phyloP scores from a whole-genome alignment of 2,113 vertebrate genomes.

The Psephotus haematonotus region DNA sequence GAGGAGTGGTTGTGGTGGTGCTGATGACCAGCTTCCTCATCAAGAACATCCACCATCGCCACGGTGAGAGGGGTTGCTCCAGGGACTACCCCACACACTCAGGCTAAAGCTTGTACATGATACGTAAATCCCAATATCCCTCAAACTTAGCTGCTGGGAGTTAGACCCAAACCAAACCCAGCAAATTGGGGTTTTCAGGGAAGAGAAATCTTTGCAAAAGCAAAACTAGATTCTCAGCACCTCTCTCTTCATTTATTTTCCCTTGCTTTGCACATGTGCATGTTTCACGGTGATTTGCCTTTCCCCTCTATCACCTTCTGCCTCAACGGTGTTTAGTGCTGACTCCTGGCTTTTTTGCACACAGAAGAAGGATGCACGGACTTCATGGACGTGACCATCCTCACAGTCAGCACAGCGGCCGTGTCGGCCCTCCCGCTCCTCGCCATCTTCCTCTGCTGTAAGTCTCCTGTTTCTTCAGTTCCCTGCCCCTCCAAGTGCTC shows the following conservation, averaged over 20 bases:
- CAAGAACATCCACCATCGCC: neutral
- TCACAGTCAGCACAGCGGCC: neutral
- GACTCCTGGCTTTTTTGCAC: fast-evolving
- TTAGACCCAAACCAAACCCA: neutral
- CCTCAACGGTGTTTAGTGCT: fast-evolving
- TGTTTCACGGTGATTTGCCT: fast-evolving
- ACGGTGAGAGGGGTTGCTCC: neutral
- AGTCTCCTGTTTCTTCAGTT: neutral
- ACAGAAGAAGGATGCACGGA: neutral
- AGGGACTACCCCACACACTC: fast-evolving
- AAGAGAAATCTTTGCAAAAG: neutral
- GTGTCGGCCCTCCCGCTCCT: neutral
- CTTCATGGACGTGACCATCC: neutral
- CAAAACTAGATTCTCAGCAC: neutral
- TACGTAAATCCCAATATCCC: fast-evolving
- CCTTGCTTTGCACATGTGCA: fast-evolving
- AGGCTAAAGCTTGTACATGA: fast-evolving
- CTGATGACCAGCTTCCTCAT: neutral
- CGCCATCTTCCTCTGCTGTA: conserved; percentile 44
- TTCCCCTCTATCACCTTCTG: neutral
- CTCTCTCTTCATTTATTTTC: neutral
- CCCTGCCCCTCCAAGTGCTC: neutral
- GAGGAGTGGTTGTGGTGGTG: neutral
- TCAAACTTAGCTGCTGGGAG: fast-evolving
- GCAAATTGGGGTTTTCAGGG: fast-evolving